These are phyloP conservation scores for Diaprepes abbreviatus DNA, from an alignment of 2,888 invertebrate species.

Conservation along the genomic window DNA sequence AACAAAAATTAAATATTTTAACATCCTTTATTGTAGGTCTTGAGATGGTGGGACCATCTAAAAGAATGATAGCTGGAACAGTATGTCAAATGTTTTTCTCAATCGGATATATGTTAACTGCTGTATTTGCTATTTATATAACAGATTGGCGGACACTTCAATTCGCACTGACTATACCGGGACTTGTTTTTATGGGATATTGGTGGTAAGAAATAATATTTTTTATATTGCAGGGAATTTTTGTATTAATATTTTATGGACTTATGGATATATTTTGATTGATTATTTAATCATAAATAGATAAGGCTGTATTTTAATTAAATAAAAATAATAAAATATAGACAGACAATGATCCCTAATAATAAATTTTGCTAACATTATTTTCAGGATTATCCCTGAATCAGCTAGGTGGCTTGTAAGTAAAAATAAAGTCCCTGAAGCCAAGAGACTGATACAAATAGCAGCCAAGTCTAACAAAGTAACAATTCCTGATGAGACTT, in stretches of 20 bases:
- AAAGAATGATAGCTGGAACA: slow-evolving; percentile 78
- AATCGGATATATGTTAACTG: slow-evolving; percentile 78
- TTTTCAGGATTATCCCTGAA: slow-evolving; percentile 79
- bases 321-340: too few relatives aligned
- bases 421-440: slow-evolving; percentile 74
- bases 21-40: slow-evolving; percentile 71
- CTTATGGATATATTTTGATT: too few relatives aligned
- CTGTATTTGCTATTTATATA: slow-evolving; percentile 77
- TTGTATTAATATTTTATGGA: too few relatives aligned
- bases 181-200: slow-evolving; percentile 76
- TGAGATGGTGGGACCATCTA: slow-evolving; percentile 81
- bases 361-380: too few relatives aligned
- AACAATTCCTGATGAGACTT: slow-evolving; percentile 69
- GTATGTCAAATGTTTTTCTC: slow-evolving; percentile 83
- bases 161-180: slow-evolving; percentile 78
- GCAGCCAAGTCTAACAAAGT: slow-evolving; percentile 78
- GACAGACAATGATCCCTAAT: too few relatives aligned
- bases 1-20: too few relatives aligned
- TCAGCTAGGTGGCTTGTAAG: slow-evolving; percentile 80
- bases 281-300: neutral
- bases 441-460: slow-evolving; percentile 73
- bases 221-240: neutral
- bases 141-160: slow-evolving; percentile 79
- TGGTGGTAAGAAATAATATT: slow-evolving; percentile 71
- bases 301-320: neutral